Conservation (phyloP, 2,797 vertebrate species). For the Acanthis flammea region DNA sequence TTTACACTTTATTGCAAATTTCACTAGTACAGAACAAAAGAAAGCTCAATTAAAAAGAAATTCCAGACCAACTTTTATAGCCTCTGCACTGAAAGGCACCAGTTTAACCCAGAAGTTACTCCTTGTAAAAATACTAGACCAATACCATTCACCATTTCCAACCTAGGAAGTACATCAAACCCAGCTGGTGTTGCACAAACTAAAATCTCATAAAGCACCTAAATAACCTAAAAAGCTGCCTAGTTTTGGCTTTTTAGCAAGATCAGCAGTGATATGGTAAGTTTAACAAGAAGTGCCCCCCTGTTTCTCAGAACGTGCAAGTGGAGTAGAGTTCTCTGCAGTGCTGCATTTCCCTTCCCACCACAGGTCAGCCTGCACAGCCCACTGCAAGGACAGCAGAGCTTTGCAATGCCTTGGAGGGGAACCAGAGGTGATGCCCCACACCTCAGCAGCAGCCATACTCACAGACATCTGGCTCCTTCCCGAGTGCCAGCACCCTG, state of each 20-base stretch:
- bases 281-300: rapidly evolving
- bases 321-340: neutral
- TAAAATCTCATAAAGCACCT: neutral
- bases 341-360: neutral
- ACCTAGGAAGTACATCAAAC: neutral
- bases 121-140: neutral
- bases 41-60: neutral
- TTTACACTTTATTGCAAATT: neutral
- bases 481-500: neutral
- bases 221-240: neutral
- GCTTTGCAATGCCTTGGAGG: neutral
- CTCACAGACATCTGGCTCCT: constrained; percentile 65
- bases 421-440: neutral
- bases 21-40: neutral
- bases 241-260: neutral
- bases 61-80: neutral
- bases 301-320: rapidly evolving
- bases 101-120: neutral
- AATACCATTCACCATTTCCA: neutral
- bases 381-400: rapidly evolving
- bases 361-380: rapidly evolving
- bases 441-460: neutral
- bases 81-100: neutral
- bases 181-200: neutral
- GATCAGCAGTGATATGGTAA: neutral